These are phyloP conservation scores for Camptogramma bilineatum DNA, from an alignment of 2,888 invertebrate species.

Conservation along the genomic window DNA sequence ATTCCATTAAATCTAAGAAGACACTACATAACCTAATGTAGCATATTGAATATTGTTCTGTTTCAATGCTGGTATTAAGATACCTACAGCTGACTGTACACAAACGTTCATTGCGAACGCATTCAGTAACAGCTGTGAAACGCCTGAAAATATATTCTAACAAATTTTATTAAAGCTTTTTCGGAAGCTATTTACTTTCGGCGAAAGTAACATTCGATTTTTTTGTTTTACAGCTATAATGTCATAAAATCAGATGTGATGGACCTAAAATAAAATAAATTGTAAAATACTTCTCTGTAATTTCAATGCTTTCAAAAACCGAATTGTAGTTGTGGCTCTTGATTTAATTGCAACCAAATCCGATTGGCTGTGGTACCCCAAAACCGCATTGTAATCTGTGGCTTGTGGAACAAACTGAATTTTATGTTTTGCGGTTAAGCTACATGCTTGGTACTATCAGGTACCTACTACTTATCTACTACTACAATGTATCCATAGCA, in stretches of 20 bases:
- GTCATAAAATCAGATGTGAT: background rate
- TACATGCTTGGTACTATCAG: background rate
- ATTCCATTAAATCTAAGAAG: no score
- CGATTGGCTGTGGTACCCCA: slow-evolving; percentile 12
- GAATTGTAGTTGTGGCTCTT: slow-evolving; percentile 17
- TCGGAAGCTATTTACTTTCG: background rate
- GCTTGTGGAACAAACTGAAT: slow-evolving; percentile 12
- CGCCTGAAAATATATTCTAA: background rate
- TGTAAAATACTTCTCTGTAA: background rate
- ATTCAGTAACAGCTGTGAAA: background rate
- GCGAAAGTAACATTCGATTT: background rate
- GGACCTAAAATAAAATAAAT: background rate
- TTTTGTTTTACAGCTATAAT: background rate
- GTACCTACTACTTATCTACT: no score
- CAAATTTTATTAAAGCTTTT: background rate
- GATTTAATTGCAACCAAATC: slow-evolving; percentile 14
- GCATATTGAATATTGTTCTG: no score
- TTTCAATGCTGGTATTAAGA: no score
- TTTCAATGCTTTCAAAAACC: slow-evolving; percentile 3
- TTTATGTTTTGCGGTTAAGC: slow-evolving; percentile 1
- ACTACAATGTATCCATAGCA: no score
- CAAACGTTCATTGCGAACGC: background rate
- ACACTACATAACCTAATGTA: no score
- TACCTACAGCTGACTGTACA: background rate
- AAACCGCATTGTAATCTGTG: slow-evolving; percentile 13